Evolutionary conservation across 2,888 invertebrate species (phyloP), one percentile per base, ranked within the genome.

Genomic region (Aspidapion aeneum): DNA sequence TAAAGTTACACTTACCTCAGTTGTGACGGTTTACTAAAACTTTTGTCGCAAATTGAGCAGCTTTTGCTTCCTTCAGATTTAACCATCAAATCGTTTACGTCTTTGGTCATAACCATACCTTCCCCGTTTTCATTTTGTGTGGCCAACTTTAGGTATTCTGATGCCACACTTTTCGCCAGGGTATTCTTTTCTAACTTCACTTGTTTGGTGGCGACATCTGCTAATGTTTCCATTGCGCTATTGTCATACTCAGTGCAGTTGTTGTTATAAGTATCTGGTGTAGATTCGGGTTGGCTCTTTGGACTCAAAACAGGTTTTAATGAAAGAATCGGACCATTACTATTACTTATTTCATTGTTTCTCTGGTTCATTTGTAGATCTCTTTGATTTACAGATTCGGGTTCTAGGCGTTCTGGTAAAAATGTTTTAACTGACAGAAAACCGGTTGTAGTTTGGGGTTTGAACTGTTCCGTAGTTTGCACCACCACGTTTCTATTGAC

Each of bases 21-120:
- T 76, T 96, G 96, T 66, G 93, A 93, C 65, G 93, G 91, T 79
- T 96, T 94, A 66, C 90, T 91, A 81, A 98, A 98, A 60, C 90
- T 90, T 80, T 96, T 96, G 71, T 91, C 89, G 81, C 98, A 98
- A 74, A 96, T 90, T 62, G 76, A 76, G 67, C 81, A 81, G 67
- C 77, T 80, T 67, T 79, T 80, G 67, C 78, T 80, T 62, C 80
- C 81, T 68, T 81, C 80, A 1, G 79, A 74, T 63, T 80, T 80
- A n/a, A 77, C 79, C 55, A 81, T 78, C 57, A 80, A 68, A 56
- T 80, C 80, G 62, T 77, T 79, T 35, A 78, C 76, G 21, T 77
- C 78, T 57, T 79, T 77, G 55, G 68, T 72, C n/a, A 67, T 67
- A 20, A 57, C 62, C 9, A 66, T 65, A 9, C 68, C 69, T 20